Evolutionary conservation across 2,797 vertebrate species (phyloP), one percentile per base, ranked within the genome.

Genomic region (Parotocinclus haroldoi): DNA sequence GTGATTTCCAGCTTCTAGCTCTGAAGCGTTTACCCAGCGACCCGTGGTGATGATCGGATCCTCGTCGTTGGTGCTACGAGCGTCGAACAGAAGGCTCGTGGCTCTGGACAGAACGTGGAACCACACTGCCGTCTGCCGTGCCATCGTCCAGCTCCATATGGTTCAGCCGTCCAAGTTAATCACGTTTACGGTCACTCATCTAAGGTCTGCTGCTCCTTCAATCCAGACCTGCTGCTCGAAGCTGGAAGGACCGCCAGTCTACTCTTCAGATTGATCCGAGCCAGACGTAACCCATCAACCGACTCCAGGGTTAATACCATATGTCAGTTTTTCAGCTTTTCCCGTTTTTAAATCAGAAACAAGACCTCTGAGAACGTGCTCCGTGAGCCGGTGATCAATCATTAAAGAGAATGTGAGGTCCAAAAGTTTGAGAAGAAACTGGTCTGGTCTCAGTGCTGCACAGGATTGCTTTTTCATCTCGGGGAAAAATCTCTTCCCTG

Each of bases 41-140:
- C 61, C 68, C 37, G 49, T 45, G 40, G 61, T 12, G 49, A 60
- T 50, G 56, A 71, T 65, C 54, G 59, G 50, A 40, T 13, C 40
- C 50, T 60, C 27, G 2, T 5, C 27, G 2, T 53, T 38, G 14
- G 18, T 40, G 56, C 42, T 48, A 38, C n/a, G n/a, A 48, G 54
- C 56, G 54, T 27, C 27, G 62, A 66, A 71, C 69, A 71, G 69
- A 71, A 59, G 69, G 69, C 40, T 14, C 49, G 55, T 17, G 49
- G 12, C 19, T 65, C 69, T 48, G 62, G 14, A 17, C 53, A 61
- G 42, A 54, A 36, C 48, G 40, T 46, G 54, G 44, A 59, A 65
- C 10, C 1, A 11, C 49, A 10, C 9, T 53, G 10, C 61, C 55
- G 56, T 65, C 69, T 71, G 62, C 7, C 62, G 10, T 3, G 7